A percentile compares a stretch with the other conserved stretches of the same genome.
These are phyloP conservation scores for Diachasma alloeum DNA, from an alignment of 1,140 invertebrate genomes.

Conservation along the genomic window DNA sequence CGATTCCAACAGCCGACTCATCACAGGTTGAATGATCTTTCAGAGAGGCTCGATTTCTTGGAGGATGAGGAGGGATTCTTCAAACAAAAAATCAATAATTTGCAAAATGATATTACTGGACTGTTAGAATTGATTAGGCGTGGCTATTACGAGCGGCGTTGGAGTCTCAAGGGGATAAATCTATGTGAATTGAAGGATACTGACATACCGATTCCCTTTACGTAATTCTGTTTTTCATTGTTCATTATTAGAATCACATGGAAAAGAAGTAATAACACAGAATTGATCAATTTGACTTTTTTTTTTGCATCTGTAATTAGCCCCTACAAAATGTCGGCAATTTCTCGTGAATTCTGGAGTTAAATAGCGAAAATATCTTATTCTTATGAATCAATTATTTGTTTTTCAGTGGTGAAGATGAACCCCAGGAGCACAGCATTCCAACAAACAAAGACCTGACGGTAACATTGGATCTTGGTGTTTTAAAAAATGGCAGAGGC, in stretches of 20 bases:
- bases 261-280: no score
- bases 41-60: slow-evolving; percentile 46
- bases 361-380: no score
- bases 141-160: slow-evolving; percentile 49
- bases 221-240: slow-evolving; percentile 40
- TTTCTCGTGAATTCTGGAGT: background rate
- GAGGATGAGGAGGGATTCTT: slow-evolving; percentile 44
- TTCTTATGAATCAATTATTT: background rate
- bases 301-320: no score
- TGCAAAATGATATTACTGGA: slow-evolving; percentile 56
- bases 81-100: slow-evolving; percentile 47
- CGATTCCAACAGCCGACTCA: slow-evolving; percentile 43
- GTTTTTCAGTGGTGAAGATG: background rate
- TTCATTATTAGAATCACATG: no score
- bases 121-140: slow-evolving; percentile 57
- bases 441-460: background rate
- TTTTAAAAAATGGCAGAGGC: background rate
- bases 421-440: background rate
- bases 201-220: slow-evolving; percentile 44
- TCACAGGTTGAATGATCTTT: slow-evolving; percentile 49
- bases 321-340: background rate
- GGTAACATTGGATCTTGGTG: background rate
- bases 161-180: slow-evolving; percentile 53
- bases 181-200: slow-evolving; percentile 50
- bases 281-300: background rate